Evolutionary conservation across 2,888 invertebrate genomes (phyloP).

Genomic region (Cryptus armator): DNA sequence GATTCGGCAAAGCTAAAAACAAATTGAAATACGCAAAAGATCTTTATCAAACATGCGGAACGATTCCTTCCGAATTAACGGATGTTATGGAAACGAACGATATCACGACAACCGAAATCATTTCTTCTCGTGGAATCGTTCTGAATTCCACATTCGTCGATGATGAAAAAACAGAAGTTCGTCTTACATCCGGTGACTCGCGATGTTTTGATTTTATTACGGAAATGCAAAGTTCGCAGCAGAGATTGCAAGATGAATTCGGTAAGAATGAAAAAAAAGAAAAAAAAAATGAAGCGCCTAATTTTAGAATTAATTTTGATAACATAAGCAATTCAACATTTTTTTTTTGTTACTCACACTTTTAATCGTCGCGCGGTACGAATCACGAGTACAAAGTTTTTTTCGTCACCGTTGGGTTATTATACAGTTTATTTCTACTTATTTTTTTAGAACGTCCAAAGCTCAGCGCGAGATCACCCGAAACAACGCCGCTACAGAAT

Average conservation of each 20-base stretch:
- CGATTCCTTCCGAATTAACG: slow-evolving; percentile 48
- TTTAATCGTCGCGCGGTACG: neutral
- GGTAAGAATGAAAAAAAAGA: slow-evolving; percentile 14
- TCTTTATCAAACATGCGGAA: slow-evolving; percentile 78
- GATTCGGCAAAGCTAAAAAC: slow-evolving; percentile 84
- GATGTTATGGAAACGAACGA: slow-evolving; percentile 46
- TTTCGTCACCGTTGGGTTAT: neutral
- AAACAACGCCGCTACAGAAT: slow-evolving; percentile 15
- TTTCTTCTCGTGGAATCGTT: slow-evolving; percentile 46
- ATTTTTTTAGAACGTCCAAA: slow-evolving; percentile 25
- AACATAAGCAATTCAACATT: neutral
- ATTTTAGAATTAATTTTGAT: neutral
- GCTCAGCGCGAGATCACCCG: slow-evolving; percentile 28
- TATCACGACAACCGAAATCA: slow-evolving; percentile 28
- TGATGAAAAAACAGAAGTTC: slow-evolving; percentile 47
- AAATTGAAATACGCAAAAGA: slow-evolving; percentile 85
- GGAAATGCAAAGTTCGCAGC: slow-evolving; percentile 23
- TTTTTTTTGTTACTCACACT: no score
- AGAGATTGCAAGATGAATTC: neutral
- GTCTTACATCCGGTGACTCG: slow-evolving; percentile 50
- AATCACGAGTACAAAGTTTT: neutral
- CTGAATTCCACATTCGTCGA: slow-evolving; percentile 20
- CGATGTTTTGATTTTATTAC: slow-evolving; percentile 50
- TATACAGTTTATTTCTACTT: neutral
- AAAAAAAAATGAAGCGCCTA: neutral